Base-by-base conservation (phyloP, 2,113 vertebrate genomes). In the Platichthys flesus region DNA sequence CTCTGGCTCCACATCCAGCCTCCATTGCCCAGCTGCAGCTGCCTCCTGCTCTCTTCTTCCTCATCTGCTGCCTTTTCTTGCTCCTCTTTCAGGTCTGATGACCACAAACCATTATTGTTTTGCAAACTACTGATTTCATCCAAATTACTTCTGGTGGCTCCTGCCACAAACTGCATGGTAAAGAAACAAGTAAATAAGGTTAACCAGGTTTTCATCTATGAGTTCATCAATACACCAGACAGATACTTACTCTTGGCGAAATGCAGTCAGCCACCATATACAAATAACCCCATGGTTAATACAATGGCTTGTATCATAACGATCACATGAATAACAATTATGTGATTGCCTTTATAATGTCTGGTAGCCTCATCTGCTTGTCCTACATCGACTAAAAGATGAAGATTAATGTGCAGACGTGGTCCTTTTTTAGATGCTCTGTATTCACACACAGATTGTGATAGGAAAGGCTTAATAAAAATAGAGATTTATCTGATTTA, bases 1-100 rank as follows among this genome's bases (percentile, higher is more conserved):
- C 28, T 14, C 28, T 16, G 4, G 73, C 67, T 71, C 40, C 47
- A 31, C 20, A 59, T 16, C 24, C 24, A 67, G 35, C 37, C 54
- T 58, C 61, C 69, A 71, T 84, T 72, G 47, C 58, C 66, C 83
- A 85, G 85, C 79, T 83, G 84, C 77, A 72, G 63, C 82, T 68
- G 72, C 79, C 76, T 79, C 67, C 83, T 83, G 68, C 52, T 82
- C 78, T 67, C 57, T 28, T 60, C 71, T 63, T 67, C 55, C 64
- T 81, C 67, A 28, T 28, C 45, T 75, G 64, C 54, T 15, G 61
- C 49, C 59, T 65, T 66, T 54, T 74, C 35, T 37, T 58, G 40
- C 47, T 74, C 10, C 18, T 54, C 56, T 64, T 40, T 74, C 56
- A 10, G 28, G 55, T 56, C 37, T 45, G 52, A 52, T 76, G 42